These are phyloP conservation scores for Speoplatyrhinus poulsoni DNA, from an alignment of 2,113 vertebrate genomes.

Conservation along the genomic window DNA sequence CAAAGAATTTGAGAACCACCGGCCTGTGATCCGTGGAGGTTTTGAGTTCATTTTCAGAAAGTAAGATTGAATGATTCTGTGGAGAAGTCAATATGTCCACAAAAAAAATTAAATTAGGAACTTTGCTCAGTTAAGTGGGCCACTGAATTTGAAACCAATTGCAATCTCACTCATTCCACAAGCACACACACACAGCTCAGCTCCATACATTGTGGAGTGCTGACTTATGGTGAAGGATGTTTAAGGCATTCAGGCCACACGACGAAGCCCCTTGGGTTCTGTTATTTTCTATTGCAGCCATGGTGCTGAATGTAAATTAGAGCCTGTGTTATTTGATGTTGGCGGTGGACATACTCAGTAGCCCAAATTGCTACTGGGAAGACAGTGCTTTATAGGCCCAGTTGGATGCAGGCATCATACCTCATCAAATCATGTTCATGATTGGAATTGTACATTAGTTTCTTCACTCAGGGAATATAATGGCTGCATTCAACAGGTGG, in stretches of 20 bases:
- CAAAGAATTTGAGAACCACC: not conserved
- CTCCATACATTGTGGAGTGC: slow-evolving; percentile 3
- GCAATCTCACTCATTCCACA: not conserved
- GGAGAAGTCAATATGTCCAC: not conserved
- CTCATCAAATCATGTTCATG: slow-evolving; percentile 8
- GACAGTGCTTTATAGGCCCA: not conserved
- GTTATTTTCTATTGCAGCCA: slow-evolving; percentile 32
- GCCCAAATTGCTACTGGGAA: not conserved
- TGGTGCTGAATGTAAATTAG: slow-evolving; percentile 39
- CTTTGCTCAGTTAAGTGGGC: not conserved
- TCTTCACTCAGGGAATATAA: not conserved
- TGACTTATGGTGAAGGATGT: slow-evolving; percentile 28
- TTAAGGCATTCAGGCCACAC: slow-evolving; percentile 46
- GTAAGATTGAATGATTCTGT: too few species aligned
- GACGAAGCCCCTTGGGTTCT: slow-evolving; percentile 30
- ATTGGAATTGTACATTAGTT: slow-evolving; percentile 24
- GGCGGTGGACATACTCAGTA: slow-evolving; percentile 1
- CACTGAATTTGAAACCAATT: too few species aligned
- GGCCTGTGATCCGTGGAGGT: too few species aligned
- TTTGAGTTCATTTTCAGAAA: too few species aligned
- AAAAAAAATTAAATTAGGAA: not conserved
- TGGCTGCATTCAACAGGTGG: slow-evolving; percentile 13
- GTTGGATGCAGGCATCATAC: not conserved
- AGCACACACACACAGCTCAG: not conserved
- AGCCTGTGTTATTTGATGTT: slow-evolving; percentile 22